A percentile compares a stretch with the other conserved stretches of the same genome.
Conservation (phyloP, 2,888 invertebrate genomes). For the Eristalis arbustorum region DNA sequence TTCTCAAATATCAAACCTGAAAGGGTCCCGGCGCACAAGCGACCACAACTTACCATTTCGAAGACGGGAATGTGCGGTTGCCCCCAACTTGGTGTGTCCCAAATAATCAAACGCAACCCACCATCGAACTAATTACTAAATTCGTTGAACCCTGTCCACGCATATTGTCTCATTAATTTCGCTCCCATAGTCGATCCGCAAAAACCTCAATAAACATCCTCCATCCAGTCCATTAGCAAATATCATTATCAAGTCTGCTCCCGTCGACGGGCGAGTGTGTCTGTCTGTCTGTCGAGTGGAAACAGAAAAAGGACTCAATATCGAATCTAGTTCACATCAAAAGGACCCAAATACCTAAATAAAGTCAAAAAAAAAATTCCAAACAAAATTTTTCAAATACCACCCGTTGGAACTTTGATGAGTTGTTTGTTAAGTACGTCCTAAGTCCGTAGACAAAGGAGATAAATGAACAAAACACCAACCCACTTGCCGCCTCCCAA, state of each 20-base stretch:
- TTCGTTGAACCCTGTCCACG: background rate
- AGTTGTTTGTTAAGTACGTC: constrained; percentile 63
- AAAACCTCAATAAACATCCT: constrained; percentile 34
- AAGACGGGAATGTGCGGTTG: background rate
- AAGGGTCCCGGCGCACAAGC: background rate
- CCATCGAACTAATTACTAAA: background rate
- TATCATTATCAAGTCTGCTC: constrained; percentile 25
- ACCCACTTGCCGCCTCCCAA: constrained; percentile 28
- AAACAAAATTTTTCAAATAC: constrained; percentile 26
- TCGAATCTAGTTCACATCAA: constrained; percentile 47
- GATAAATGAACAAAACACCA: constrained; percentile 48
- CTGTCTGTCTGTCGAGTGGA: background rate
- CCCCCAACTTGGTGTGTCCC: background rate
- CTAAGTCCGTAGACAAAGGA: constrained; percentile 56
- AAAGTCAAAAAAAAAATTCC: constrained; percentile 19
- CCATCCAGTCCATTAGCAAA: constrained; percentile 55
- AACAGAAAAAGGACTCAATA: constrained; percentile 28
- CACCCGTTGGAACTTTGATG: constrained; percentile 37
- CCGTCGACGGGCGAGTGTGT: background rate
- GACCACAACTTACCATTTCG: background rate
- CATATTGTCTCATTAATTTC: background rate
- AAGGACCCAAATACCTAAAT: constrained; percentile 41
- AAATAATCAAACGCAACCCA: background rate
- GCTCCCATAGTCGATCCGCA: background rate
- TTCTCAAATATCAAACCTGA: background rate